Conservation (phyloP, 92 coral and sea anemone genomes). For the Phymanthus crucifer region DNA sequence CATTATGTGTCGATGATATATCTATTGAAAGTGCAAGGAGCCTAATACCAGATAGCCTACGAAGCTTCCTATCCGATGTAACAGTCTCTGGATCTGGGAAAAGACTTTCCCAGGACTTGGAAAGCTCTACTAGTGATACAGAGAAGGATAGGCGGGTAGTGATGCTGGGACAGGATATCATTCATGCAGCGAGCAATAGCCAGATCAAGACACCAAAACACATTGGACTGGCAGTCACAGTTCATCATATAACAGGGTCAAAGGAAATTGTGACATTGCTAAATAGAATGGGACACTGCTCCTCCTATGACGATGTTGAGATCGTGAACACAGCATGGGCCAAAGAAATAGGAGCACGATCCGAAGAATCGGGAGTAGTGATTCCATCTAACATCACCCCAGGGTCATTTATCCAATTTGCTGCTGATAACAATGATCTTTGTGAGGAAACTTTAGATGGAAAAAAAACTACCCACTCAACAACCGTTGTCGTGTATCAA, state of each 20-base stretch:
- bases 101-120: slow-evolving; percentile 10
- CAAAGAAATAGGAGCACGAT: slow-evolving; percentile 25
- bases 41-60: slow-evolving; percentile 23
- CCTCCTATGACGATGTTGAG: slow-evolving; percentile 40
- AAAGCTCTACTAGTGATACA: slow-evolving; percentile 4
- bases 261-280: slow-evolving; percentile 38
- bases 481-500: slow-evolving; percentile 37
- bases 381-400: slow-evolving; percentile 37
- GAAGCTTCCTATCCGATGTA: slow-evolving; percentile 26
- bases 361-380: slow-evolving; percentile 24
- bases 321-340: slow-evolving; percentile 34
- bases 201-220: slow-evolving; percentile 47
- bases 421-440: slow-evolving; percentile 36
- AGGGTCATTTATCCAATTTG: slow-evolving; percentile 48
- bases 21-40: slow-evolving; percentile 9
- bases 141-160: slow-evolving; percentile 30
- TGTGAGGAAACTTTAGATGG: slow-evolving; percentile 52
- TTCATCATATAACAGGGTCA: slow-evolving; percentile 45
- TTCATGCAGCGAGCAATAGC: slow-evolving; percentile 25
- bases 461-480: slow-evolving; percentile 49
- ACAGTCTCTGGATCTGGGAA: slow-evolving; percentile 30
- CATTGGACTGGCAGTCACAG: slow-evolving; percentile 38
- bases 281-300: slow-evolving; percentile 53
- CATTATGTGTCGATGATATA: slow-evolving; percentile 28
- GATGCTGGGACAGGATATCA: slow-evolving; percentile 38